Evolutionary conservation across 2,888 invertebrate genomes (phyloP).

Genomic region (Xylocampa areola): DNA sequence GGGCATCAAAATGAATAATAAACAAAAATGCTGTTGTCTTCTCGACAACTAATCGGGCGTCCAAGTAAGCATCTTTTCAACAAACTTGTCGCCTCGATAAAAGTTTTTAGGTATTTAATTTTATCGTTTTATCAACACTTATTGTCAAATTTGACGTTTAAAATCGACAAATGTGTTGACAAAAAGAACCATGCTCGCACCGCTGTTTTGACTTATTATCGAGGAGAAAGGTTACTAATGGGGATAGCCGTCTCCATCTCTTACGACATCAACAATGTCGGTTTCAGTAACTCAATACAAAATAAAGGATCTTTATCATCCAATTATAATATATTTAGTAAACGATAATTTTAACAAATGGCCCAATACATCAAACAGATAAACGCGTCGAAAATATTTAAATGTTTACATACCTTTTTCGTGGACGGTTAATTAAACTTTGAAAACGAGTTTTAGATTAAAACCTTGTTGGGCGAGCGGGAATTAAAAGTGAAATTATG

Average conservation of each 20-base stretch:
- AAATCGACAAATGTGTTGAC: too few relatives aligned
- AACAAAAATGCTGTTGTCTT: too few relatives aligned
- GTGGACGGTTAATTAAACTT: constrained; percentile 36
- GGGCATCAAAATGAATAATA: too few relatives aligned
- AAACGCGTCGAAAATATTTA: constrained; percentile 21
- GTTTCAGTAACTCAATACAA: constrained; percentile 22
- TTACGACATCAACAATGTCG: constrained; percentile 15
- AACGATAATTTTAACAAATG: constrained; percentile 23
- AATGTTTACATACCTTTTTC: constrained; percentile 23
- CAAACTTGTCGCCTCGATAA: too few relatives aligned
- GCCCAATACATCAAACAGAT: constrained; percentile 13
- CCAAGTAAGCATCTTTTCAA: too few relatives aligned
- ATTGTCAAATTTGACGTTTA: too few relatives aligned
- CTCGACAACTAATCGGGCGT: too few relatives aligned
- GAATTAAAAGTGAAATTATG: constrained; percentile 59
- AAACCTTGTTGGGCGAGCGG: constrained; percentile 29
- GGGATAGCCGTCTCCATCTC: constrained; percentile 25
- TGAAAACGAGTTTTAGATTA: constrained; percentile 46
- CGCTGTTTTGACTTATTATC: constrained; percentile 11
- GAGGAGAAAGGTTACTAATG: constrained; percentile 39
- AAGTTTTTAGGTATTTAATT: too few relatives aligned
- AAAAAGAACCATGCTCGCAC: too few relatives aligned
- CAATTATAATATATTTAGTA: constrained; percentile 20
- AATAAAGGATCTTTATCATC: constrained; percentile 17
- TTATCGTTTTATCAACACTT: too few relatives aligned